phyloP scores from a whole-genome alignment of 2,888 invertebrate species.

The Hypena proboscidalis region DNA sequence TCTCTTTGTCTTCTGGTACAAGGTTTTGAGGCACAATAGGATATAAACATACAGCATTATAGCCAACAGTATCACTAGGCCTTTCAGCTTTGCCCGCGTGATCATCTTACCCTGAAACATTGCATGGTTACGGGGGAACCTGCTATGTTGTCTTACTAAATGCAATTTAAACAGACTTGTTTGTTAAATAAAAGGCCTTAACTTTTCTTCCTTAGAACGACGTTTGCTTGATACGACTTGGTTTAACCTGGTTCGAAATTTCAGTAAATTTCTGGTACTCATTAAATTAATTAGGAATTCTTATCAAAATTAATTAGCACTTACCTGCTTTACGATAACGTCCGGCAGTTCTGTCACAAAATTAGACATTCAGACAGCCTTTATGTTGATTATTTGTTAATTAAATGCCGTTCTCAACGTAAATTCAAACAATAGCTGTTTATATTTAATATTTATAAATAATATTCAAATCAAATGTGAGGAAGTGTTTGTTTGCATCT shows the following conservation, averaged over 20 bases:
- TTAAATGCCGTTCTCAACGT: background rate
- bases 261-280: too few relatives aligned
- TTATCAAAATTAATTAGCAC: constrained; percentile 15
- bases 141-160: too few relatives aligned
- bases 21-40: constrained; percentile 41
- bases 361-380: constrained; percentile 31
- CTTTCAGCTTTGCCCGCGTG: constrained; percentile 41
- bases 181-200: too few relatives aligned
- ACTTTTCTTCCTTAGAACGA: too few relatives aligned
- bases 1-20: constrained; percentile 48
- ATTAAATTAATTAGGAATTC: background rate
- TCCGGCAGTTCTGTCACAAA: constrained; percentile 41
- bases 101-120: constrained; percentile 34
- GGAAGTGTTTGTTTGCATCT: too few relatives aligned
- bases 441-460: too few relatives aligned
- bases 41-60: constrained; percentile 47
- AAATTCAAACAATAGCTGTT: too few relatives aligned
- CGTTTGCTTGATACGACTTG: too few relatives aligned
- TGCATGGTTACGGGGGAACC: background rate
- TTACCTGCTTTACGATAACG: constrained; percentile 50
- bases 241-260: too few relatives aligned
- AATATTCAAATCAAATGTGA: too few relatives aligned
- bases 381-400: constrained; percentile 3
- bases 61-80: constrained; percentile 32
- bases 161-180: too few relatives aligned